Conservation (phyloP, 2,888 invertebrate genomes). For the Andrena trimmerana region DNA sequence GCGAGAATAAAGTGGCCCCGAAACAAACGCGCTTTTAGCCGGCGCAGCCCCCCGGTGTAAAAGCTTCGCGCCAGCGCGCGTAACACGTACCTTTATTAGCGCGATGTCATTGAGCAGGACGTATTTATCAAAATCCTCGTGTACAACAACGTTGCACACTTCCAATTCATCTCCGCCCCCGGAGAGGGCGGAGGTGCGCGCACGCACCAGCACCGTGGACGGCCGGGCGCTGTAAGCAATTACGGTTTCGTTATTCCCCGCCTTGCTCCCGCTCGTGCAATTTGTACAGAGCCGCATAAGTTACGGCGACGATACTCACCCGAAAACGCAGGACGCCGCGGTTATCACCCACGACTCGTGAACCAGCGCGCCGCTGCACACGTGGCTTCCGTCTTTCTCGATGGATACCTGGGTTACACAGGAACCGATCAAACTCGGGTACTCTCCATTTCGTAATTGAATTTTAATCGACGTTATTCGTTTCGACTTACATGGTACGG, state of each 20-base stretch:
- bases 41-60: background rate
- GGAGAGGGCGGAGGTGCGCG: constrained; percentile 17
- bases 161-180: constrained; percentile 50
- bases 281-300: constrained; percentile 9
- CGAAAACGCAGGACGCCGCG: constrained; percentile 71
- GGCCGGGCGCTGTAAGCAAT: constrained; percentile 36
- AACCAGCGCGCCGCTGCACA: constrained; percentile 78
- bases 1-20: background rate
- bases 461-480: background rate
- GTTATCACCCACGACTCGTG: constrained; percentile 76
- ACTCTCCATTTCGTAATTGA: background rate
- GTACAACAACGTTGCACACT: constrained; percentile 68
- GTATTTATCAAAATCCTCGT: constrained; percentile 70
- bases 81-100: constrained; percentile 74
- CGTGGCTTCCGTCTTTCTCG: constrained; percentile 67
- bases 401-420: constrained; percentile 70
- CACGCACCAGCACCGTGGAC: constrained; percentile 42
- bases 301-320: constrained; percentile 48
- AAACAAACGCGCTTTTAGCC: constrained; percentile 16
- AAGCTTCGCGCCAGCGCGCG: background rate
- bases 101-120: constrained; percentile 75
- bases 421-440: background rate
- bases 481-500: constrained; percentile 49
- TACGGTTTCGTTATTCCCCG: constrained; percentile 28
- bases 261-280: constrained; percentile 16